These are phyloP conservation scores for Catocala nupta DNA, from an alignment of 2,888 invertebrate genomes.

Conservation along the genomic window DNA sequence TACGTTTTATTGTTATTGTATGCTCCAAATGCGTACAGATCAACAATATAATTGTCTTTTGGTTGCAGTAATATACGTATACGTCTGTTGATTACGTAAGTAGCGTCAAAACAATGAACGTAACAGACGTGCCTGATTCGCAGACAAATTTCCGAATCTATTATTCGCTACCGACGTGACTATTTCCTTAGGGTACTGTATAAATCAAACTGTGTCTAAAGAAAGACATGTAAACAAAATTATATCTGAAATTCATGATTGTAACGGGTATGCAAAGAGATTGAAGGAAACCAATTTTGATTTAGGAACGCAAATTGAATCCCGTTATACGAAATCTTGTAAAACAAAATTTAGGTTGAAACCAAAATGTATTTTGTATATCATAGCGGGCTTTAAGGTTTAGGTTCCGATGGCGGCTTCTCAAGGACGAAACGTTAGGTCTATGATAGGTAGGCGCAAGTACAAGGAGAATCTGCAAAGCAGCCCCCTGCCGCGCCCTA, in stretches of 20 bases:
- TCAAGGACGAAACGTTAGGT: conserved; percentile 30
- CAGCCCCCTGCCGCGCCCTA: conserved; percentile 66
- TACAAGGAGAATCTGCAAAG: conserved; percentile 59
- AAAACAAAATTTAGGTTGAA: background rate
- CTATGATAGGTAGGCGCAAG: conserved; percentile 33
- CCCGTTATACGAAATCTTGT: conserved; percentile 34
- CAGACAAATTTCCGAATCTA: conserved; percentile 13
- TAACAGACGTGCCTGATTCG: conserved; percentile 10
- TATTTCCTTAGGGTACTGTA: conserved; percentile 9
- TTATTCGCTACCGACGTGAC: conserved; percentile 8
- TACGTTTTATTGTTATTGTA: conserved; percentile 2
- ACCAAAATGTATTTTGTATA: background rate
- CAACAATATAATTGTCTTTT: background rate
- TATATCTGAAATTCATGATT: conserved; percentile 50
- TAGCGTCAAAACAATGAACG: conserved; percentile 11
- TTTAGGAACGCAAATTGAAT: conserved; percentile 45
- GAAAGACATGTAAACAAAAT: conserved; percentile 32
- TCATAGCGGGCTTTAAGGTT: conserved; percentile 10
- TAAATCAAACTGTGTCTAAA: conserved; percentile 9
- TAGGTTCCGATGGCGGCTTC: conserved; percentile 14
- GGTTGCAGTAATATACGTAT: background rate
- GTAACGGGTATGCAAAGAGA: conserved; percentile 51
- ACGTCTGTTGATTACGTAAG: conserved; percentile 6
- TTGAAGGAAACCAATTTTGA: conserved; percentile 43
- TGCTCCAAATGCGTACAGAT: background rate